Evolutionary conservation across 1,140 invertebrate genomes (phyloP), one percentile per base, ranked within the genome.

Genomic region (Bradynema listronoti): DNA sequence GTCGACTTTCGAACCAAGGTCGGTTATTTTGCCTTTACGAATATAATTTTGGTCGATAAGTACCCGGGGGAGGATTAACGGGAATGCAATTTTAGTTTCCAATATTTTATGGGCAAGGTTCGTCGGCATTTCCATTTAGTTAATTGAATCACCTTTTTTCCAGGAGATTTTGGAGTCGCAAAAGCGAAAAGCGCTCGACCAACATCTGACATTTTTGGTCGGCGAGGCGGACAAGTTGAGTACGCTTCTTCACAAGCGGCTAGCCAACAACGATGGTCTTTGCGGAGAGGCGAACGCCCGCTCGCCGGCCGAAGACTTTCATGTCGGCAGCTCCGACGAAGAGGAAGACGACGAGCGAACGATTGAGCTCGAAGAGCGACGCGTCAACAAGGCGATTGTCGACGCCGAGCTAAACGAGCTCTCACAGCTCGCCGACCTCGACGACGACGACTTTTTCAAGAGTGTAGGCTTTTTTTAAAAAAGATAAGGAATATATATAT

Each of bases 181-280:
- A 34, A 73, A 75, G 53, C 94, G 96, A 77, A 88, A 92, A 72
- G 91, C 91, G 0, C 82, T 97, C 41, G 93, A 98, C 83, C 86
- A 95, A 66, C 93, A 98, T 80, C 83, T 99, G 22, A 94, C 90
- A 79, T 96, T 95, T 77, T 94, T 99, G 74, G 91, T 99, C 43
- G 91, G 93, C 81, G 90, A 95, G 81, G 97, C 94, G 0, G 93
- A 98, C 81, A 93, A 94, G 78, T 95, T 93, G 82, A 95, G 91
- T 0, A 75, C 74, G 14, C 79, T 81, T 76, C 60, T 83, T 29
- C 78, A 80, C n/a, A 79, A 81, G 64, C 77, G 79, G n/a, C 63
- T 81, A 22, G 69, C 71, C 41, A 56, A 52, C 41, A 52, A 49
- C 33, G 29, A 32, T 41, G 43, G 50, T 14, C 59, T 51, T 29